A percentile compares a stretch with the other conserved stretches of the same genome.
phyloP scores from a whole-genome alignment of 35 echinoderm and acorn worm species.

The Apostichopus japonicus region DNA sequence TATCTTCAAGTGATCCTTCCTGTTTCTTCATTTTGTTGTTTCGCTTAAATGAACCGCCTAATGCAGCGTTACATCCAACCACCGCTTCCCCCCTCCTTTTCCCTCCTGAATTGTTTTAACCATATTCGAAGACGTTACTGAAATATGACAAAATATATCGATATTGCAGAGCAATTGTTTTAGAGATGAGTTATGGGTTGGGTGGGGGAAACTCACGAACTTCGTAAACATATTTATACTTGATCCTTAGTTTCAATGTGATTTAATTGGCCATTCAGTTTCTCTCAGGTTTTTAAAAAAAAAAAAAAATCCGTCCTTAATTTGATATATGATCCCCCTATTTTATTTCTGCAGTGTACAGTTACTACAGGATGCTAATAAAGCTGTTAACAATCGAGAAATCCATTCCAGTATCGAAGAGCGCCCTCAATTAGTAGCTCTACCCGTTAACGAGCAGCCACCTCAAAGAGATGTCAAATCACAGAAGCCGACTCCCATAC shows the following conservation, averaged over 20 bases:
- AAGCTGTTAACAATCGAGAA: conserved; percentile 31
- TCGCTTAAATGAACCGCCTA: not conserved
- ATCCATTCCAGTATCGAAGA: conserved; percentile 10
- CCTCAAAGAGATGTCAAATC: not conserved
- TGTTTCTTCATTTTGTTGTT: not conserved
- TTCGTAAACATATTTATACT: too few relatives aligned
- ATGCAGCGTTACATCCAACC: not conserved
- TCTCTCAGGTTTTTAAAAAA: too few relatives aligned
- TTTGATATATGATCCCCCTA: too few relatives aligned
- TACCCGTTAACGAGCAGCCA: not conserved
- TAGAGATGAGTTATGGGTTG: too few relatives aligned
- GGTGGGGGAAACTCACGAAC: too few relatives aligned
- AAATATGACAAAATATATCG: too few relatives aligned
- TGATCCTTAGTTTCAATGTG: too few relatives aligned
- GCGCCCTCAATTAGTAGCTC: not conserved
- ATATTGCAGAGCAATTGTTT: too few relatives aligned
- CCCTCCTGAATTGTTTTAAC: not conserved
- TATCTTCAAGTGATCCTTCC: not conserved
- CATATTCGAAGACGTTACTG: too few relatives aligned
- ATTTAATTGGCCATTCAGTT: too few relatives aligned
- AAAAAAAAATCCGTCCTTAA: too few relatives aligned
- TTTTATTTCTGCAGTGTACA: not conserved
- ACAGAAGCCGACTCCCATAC: conserved; percentile 11
- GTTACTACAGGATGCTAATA: not conserved
- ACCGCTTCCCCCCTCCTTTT: not conserved